Conservation (phyloP, 2,113 vertebrate genomes). For the Cyanoderma ruficeps region DNA sequence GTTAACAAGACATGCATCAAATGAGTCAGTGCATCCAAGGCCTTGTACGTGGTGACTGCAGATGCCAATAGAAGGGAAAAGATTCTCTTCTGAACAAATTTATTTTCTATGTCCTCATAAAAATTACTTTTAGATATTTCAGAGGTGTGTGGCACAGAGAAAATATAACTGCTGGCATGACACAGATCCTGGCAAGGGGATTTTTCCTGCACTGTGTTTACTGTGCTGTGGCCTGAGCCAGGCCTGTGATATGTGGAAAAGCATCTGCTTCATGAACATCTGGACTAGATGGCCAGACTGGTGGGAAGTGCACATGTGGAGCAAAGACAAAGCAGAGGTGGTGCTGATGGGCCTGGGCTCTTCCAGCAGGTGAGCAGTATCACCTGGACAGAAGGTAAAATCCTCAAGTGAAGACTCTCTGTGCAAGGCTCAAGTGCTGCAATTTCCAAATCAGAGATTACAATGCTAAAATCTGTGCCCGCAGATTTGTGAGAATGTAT, state of each 20-base stretch:
- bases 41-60: not conserved
- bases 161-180: not conserved
- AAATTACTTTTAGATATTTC: not conserved
- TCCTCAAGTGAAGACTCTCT: not conserved
- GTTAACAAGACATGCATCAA: not conserved
- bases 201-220: not conserved
- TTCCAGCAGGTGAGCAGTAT: not conserved
- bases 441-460: not conserved
- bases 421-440: not conserved
- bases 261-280: not conserved
- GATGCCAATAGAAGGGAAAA: not conserved
- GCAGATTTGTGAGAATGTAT: not conserved
- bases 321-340: not conserved
- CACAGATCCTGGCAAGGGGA: not conserved
- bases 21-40: not conserved
- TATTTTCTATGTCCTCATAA: not conserved
- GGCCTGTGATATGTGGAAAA: not conserved
- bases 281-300: not conserved
- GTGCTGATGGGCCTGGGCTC: not conserved
- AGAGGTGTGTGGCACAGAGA: not conserved
- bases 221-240: not conserved
- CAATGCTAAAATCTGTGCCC: not conserved
- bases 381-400: not conserved
- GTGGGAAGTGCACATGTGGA: not conserved
- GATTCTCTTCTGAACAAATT: not conserved